Evolutionary conservation across 2,888 invertebrate species (phyloP), one percentile per base, ranked within the genome.

Genomic region (Camptogramma bilineatum): DNA sequence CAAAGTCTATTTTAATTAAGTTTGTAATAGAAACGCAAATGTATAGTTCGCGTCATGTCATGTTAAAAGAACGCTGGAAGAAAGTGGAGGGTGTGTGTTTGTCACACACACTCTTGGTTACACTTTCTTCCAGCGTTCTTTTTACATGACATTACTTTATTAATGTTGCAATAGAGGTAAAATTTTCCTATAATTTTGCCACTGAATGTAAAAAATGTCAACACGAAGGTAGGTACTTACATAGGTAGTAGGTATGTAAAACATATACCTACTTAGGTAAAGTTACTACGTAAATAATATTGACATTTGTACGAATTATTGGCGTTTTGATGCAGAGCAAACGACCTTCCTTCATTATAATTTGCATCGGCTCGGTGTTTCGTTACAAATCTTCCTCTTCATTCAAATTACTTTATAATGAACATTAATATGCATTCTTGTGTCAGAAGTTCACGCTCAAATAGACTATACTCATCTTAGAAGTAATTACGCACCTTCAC

Each of bases 391-490:
- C 44, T 44, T 17, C 17, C 7, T 17, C 1, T 44, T 44, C 9
- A 54, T 54, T 19, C 13, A 21, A 47, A 55, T 39, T 39, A 10
- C 34, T 39, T 28, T 28, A 28, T 55, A 19, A 55, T 47, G 31
- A 47, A 47, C n/a, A 17, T 9, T 42, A 42, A 34, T 54, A 13
- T 47, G 34, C 19, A 47, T 47, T 46, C 31, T 55, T 55, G 46
- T 47, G 28, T 56, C 42, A 57, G n/a, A 51, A 42, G 39, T 42
- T 51, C 47, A 50, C 16, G 46, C 52, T 59, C 46, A 42, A 39
- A 4, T 16, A 50, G 39, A 58, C 51, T 8, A 39, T 57, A 21
- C 39, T 28, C 17, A 48, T 7, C 5, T 17, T 44, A 17, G 13
- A 17, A 48, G 1, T 58, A 58, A 42, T 46, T 8, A 58, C 21